phyloP scores from a whole-genome alignment of 2,113 vertebrate genomes.

The Callipepla californica region DNA sequence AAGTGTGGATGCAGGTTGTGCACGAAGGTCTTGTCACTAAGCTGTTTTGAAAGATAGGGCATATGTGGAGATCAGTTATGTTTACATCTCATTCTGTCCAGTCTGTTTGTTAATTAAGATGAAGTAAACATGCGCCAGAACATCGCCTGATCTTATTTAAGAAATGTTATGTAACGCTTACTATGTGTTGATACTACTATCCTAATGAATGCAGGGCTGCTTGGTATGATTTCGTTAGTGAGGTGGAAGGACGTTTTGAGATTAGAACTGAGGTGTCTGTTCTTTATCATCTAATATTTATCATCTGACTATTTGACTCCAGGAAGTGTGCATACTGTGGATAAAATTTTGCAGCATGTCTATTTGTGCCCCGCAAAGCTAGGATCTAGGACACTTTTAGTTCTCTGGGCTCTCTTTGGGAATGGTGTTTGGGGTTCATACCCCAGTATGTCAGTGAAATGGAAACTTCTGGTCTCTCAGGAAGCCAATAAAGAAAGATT shows the following conservation, averaged over 20 bases:
- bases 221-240: neutral
- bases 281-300: neutral
- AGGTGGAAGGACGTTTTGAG: neutral
- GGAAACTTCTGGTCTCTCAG: neutral
- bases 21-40: neutral
- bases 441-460: neutral
- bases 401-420: neutral
- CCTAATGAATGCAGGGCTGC: constrained; percentile 3
- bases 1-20: neutral
- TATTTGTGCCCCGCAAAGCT: neutral
- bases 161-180: neutral
- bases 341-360: neutral
- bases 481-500: neutral
- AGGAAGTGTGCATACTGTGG: neutral
- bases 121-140: neutral
- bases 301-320: neutral
- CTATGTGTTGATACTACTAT: neutral
- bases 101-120: constrained; percentile 49
- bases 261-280: neutral
- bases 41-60: neutral
- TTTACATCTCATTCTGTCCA: constrained; percentile 31
- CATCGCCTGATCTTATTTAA: neutral
- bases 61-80: neutral
- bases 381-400: neutral
- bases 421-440: neutral